Base-by-base conservation (phyloP, 2,797 vertebrate species). In the Poecilia picta region DNA sequence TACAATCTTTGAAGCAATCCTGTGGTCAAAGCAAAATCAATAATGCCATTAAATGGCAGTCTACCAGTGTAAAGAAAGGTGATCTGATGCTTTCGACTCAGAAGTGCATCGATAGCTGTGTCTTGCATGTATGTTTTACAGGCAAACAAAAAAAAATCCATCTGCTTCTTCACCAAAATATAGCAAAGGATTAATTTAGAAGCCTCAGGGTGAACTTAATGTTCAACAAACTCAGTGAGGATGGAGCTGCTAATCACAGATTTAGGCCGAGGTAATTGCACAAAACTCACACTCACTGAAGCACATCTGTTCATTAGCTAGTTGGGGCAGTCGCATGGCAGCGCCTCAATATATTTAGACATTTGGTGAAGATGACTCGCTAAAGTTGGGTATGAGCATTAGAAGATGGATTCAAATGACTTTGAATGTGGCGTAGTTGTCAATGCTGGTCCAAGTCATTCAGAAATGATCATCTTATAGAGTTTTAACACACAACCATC, bases 11-110 rank as follows among this genome's bases (percentile, higher is more conserved):
- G 75, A 80, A 59, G 81, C 64, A 79, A 68, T 57, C 31, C 71
- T 79, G 59, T 78, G 39, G 70, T 88, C 81, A 81, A 79, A 81
- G 72, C n/a, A 45, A 74, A 88, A 89, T 88, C 81, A 76, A 80
- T 84, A 73, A 75, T 59, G 77, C 31, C 76, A 82, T 84, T 76
- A 82, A 86, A 85, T 57, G 51, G 72, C 66, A 74, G 33, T 47
- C 53, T 72, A 79, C 41, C 53, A 46, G 57, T 79, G 59, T 47
- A 84, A 57, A 72, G 55, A 77, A 68, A 71, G 76, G 76, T 77
- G 79, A 83, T 83, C 68, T 66, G 77, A 77, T 82, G 4, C 55
- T 72, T 73, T 74, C 47, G 45, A 75, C 28, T 57, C 39, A 59
- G 4, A 74, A 46, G 11, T 47, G 25, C 68, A 75, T 68, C 59